Conservation (phyloP, 2,113 vertebrate genomes). For the Apodemus speciosus region DNA sequence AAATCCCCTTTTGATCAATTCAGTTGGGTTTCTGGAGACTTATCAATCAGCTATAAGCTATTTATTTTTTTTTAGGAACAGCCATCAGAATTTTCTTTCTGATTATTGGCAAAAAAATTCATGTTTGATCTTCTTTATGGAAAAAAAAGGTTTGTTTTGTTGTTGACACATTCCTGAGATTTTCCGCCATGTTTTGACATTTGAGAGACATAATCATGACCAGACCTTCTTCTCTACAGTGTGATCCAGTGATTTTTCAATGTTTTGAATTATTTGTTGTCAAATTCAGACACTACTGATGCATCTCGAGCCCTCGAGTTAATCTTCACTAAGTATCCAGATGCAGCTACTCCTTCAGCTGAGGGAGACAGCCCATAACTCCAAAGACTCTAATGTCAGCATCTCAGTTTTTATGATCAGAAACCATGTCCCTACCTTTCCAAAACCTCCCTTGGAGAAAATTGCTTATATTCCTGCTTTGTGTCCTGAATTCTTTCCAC, state of each 20-base stretch:
- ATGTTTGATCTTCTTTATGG: slow-evolving; percentile 35
- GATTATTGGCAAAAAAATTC: background rate
- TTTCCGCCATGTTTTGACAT: slow-evolving; percentile 31
- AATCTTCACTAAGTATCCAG: background rate
- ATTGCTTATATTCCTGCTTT: slow-evolving; percentile 20
- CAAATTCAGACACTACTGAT: slow-evolving; percentile 15
- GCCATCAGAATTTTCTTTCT: slow-evolving; percentile 48
- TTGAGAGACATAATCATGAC: slow-evolving; percentile 34
- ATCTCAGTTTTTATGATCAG: slow-evolving; percentile 51
- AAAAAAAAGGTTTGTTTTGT: slow-evolving; percentile 45
- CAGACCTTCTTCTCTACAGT: slow-evolving; percentile 53
- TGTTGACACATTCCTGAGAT: slow-evolving; percentile 55
- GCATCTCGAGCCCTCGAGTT: background rate
- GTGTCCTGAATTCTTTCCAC: slow-evolving; percentile 45
- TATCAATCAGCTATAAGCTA: slow-evolving; percentile 58
- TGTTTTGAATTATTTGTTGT: slow-evolving; percentile 39
- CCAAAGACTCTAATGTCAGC: slow-evolving; percentile 1
- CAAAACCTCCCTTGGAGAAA: slow-evolving; percentile 12
- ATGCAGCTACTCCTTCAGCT: slow-evolving; percentile 36
- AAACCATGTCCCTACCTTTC: slow-evolving; percentile 32
- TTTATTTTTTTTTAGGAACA: background rate
- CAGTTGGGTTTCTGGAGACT: slow-evolving; percentile 53
- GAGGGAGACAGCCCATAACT: slow-evolving; percentile 11
- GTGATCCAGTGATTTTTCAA: slow-evolving; percentile 36
- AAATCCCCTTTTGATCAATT: slow-evolving; percentile 55